Evolutionary conservation across 2,113 vertebrate genomes (phyloP), one percentile per base, ranked within the genome.

Genomic region (Myrmecobius fasciatus): DNA sequence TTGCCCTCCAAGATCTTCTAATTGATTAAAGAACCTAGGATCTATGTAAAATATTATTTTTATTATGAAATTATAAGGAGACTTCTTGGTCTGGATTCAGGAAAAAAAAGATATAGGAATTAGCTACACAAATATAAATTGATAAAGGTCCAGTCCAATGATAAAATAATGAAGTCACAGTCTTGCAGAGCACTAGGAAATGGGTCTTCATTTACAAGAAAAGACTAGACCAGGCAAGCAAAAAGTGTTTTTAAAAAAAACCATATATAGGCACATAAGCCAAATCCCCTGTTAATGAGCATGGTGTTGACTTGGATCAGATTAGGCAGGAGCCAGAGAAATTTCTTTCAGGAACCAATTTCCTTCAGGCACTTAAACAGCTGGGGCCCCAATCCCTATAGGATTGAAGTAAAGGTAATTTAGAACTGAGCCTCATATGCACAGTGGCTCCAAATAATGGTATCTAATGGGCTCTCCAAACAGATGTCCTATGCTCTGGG

Each of bases 261-360:
- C 48, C 53, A 53, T 53, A 53, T 94, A 95, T 95, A 95, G 92
- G 93, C 94, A 91, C 91, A 90, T 92, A 92, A 93, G 88, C 93
- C 94, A 91, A 92, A 67, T 93, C 91, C 95, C 93, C 91, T 92
- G 20, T 97, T 97, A 92, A 97, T 96, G 95, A 97, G 93, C 89
- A 93, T 94, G 91, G 53, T 83, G 20, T 43, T 95, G 96, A 60
- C 93, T 95, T 47, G 48, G 60, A 95, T 91, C 96, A 83, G 91
- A 93, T 46, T 96, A 96, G 89, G 94, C 95, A 95, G 88, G 67
- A 92, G 89, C 95, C 96, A 95, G 52, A 92, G 90, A 89, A 92
- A 90, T 89, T 96, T 94, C 96, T 94, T 96, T 94, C 60, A 93
- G 91, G 52, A 97, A 91, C 94, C 97, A 98, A 48, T 97, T 97